Base-by-base conservation (phyloP, 2,888 invertebrate species). In the Pegoplata infirma region DNA sequence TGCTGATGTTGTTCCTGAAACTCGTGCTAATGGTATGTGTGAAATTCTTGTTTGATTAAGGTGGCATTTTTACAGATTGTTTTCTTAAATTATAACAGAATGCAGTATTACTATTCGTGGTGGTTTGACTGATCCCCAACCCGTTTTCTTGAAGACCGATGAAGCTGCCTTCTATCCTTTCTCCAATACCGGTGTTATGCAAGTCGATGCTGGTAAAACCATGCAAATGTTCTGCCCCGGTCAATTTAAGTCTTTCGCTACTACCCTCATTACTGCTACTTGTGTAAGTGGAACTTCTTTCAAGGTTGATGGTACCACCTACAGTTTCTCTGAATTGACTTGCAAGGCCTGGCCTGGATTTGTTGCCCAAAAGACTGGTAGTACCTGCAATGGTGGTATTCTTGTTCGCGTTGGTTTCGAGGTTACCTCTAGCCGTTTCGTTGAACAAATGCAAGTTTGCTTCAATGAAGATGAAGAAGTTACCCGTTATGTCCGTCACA, bases 111-210 rank as follows among this genome's bases (percentile, higher is more conserved):
- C 81, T 7, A 83, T 88, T 61, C 83, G 84, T n/a, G 80, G 84
- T 73, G 84, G 83, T n/a, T 73, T 88, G 28, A 84, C 81, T 6
- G 81, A 91, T 53, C 93, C 93, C 0, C 92, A 93, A 83, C 93
- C 93, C 0, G 89, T 94, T 16, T 90, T 91, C 77, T 82, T 93
- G 6, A 88, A 87, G 69, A 87, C 90, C 1, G 86, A 90, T 5
- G 85, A 87, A 10, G 82, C 81, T n/a, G 81, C 82, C 1, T 82
- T 89, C 16, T 83, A 88, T 72, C 83, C 86, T 14, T 89, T 86
- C 68, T 82, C 83, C 3, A 76, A 83, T 32, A 47, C 77, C 3
- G 88, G 89, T 7, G 75, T 76, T 4, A 85, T 90, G 80, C 81
- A 83, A 7, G 78, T 89, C 4, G 77, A 76, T 0, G 63, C 80